Conservation (phyloP, 2,888 invertebrate genomes). For the Eupelmus urozonus region DNA sequence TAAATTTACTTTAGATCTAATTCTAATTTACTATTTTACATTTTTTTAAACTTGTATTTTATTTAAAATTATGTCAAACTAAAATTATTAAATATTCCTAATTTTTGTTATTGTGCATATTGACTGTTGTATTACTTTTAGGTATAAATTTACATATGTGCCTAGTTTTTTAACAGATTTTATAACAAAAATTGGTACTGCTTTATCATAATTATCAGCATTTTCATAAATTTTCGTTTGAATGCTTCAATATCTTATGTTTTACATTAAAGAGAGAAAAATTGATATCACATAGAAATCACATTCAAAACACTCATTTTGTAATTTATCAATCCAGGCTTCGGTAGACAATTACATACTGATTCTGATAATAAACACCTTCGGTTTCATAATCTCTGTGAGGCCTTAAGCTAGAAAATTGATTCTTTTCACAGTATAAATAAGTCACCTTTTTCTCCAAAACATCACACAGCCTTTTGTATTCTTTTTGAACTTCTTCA, state of each 20-base stretch:
- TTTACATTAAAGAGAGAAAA: conserved; percentile 49
- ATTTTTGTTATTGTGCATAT: conserved; percentile 7
- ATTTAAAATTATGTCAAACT: background rate
- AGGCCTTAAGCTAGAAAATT: conserved; percentile 69
- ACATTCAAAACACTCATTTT: conserved; percentile 34
- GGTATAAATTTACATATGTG: no score
- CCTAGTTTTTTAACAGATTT: conserved; percentile 30
- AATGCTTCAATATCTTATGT: conserved; percentile 19
- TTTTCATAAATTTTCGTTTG: conserved; percentile 1
- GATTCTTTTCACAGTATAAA: conserved; percentile 64
- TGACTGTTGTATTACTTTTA: conserved; percentile 26
- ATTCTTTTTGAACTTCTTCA: conserved; percentile 66
- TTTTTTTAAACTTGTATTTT: conserved; percentile 8
- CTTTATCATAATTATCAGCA: conserved; percentile 4
- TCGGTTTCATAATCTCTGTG: conserved; percentile 70
- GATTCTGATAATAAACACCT: conserved; percentile 70
- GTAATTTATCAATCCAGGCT: conserved; percentile 54
- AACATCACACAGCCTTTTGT: conserved; percentile 64
- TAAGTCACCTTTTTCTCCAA: conserved; percentile 60
- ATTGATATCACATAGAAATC: conserved; percentile 44
- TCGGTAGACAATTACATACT: conserved; percentile 68
- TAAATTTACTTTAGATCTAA: no score
- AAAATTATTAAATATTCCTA: no score
- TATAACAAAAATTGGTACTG: conserved; percentile 30
- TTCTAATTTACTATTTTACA: background rate